Conservation (phyloP, 2,888 invertebrate genomes). For the Imbricaverruca yamaguchii region DNA sequence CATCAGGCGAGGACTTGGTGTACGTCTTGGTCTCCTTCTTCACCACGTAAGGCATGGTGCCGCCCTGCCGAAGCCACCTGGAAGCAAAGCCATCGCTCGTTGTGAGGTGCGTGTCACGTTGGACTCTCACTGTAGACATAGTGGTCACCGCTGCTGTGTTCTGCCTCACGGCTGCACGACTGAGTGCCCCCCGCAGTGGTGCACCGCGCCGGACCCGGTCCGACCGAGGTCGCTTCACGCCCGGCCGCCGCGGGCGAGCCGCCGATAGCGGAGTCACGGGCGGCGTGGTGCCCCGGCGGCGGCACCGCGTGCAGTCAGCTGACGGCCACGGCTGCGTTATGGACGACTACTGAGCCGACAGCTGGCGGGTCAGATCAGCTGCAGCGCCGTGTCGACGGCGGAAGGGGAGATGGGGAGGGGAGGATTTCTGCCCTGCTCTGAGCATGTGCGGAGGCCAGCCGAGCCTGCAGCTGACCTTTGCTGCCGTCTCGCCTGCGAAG, state of each 20-base stretch:
- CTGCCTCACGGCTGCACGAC: too few relatives aligned
- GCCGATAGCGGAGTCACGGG: not conserved
- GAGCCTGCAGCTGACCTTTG: too few relatives aligned
- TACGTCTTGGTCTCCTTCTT: not conserved
- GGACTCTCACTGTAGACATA: not conserved
- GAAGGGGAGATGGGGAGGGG: too few relatives aligned
- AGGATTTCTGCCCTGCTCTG: too few relatives aligned
- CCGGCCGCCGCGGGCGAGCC: not conserved
- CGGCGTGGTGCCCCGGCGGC: not conserved
- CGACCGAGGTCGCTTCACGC: not conserved
- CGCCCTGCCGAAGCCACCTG: not conserved
- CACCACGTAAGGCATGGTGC: not conserved
- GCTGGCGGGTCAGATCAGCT: too few relatives aligned
- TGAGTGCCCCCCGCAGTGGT: not conserved
- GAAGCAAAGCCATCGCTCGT: not conserved
- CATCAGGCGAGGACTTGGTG: not conserved
- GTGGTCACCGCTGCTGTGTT: too few relatives aligned
- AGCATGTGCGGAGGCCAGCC: too few relatives aligned
- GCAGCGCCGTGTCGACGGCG: too few relatives aligned
- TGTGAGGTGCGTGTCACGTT: not conserved
- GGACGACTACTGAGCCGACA: not conserved
- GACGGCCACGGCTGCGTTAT: not conserved
- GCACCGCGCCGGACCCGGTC: not conserved
- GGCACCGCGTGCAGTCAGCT: not conserved
- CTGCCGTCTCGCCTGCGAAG: too few relatives aligned